Conservation (phyloP, 2,797 vertebrate genomes). For the Ptychobarbus kaznakovi region DNA sequence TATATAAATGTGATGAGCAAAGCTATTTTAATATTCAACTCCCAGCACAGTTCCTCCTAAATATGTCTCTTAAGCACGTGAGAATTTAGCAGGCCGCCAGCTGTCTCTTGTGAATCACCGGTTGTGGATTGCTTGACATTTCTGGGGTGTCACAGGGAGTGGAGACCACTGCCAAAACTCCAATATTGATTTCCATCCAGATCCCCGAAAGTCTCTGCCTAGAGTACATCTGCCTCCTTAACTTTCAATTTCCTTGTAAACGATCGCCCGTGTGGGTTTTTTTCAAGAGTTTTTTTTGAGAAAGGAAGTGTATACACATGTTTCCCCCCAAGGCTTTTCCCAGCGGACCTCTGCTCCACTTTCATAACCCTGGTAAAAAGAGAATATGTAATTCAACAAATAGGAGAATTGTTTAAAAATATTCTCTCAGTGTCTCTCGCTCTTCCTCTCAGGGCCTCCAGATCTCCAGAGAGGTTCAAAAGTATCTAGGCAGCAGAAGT, state of each 20-base stretch:
- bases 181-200: conserved; percentile 33
- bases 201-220: conserved; percentile 2
- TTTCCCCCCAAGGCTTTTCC: conserved; percentile 47
- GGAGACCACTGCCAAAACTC: conserved; percentile 11
- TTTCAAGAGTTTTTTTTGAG: conserved; percentile 18
- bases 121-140: conserved; percentile 27
- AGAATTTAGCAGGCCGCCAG: conserved; percentile 8
- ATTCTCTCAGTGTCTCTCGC: conserved; percentile 39
- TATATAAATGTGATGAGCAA: conserved; percentile 26
- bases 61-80: conserved; percentile 13
- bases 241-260: conserved; percentile 33
- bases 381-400: conserved; percentile 60
- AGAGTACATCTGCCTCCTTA: conserved; percentile 5
- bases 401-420: conserved; percentile 60
- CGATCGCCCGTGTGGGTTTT: neutral
- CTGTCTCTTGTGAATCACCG: conserved; percentile 9
- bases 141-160: neutral
- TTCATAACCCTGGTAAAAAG: conserved; percentile 54
- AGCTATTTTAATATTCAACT: conserved; percentile 44
- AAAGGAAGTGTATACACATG: conserved; percentile 35
- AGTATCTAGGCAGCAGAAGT: conserved; percentile 42
- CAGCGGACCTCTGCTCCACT: conserved; percentile 55
- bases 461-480: conserved; percentile 45
- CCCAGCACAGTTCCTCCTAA: conserved; percentile 9
- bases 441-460: conserved; percentile 15